Conservation (phyloP, 2,888 invertebrate species). For the Dryomyza anilis region DNA sequence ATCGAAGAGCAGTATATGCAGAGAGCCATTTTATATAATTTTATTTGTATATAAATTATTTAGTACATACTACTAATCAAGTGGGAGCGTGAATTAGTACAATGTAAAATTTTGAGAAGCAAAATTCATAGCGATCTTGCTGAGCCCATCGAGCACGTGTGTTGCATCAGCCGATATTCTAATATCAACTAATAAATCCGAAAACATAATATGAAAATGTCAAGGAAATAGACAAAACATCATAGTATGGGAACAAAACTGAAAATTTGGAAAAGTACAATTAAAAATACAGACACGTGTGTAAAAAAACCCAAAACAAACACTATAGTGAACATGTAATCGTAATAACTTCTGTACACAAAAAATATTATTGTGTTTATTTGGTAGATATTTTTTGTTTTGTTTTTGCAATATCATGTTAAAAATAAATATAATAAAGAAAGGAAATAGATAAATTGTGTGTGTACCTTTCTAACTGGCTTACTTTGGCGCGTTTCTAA, state of each 20-base stretch:
- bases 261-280: background rate
- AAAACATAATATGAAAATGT: background rate
- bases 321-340: background rate
- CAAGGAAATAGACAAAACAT: background rate
- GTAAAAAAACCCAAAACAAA: background rate
- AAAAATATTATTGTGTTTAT: background rate
- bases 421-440: too few species aligned
- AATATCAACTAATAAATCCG: background rate
- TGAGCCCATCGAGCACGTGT: slow-evolving; percentile 17
- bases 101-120: too few species aligned
- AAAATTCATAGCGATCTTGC: background rate
- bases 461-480: slow-evolving; percentile 7
- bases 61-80: too few species aligned
- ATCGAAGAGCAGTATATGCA: too few species aligned
- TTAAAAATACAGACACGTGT: background rate
- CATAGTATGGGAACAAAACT: background rate
- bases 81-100: too few species aligned
- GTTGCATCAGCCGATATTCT: slow-evolving; percentile 18
- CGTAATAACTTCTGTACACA: too few species aligned
- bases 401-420: background rate
- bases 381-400: slow-evolving; percentile 1
- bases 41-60: too few species aligned
- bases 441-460: background rate
- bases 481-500: slow-evolving; percentile 8
- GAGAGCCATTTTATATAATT: too few species aligned